phyloP scores from a whole-genome alignment of 2,797 vertebrate species.

The Siniperca scherzeri region DNA sequence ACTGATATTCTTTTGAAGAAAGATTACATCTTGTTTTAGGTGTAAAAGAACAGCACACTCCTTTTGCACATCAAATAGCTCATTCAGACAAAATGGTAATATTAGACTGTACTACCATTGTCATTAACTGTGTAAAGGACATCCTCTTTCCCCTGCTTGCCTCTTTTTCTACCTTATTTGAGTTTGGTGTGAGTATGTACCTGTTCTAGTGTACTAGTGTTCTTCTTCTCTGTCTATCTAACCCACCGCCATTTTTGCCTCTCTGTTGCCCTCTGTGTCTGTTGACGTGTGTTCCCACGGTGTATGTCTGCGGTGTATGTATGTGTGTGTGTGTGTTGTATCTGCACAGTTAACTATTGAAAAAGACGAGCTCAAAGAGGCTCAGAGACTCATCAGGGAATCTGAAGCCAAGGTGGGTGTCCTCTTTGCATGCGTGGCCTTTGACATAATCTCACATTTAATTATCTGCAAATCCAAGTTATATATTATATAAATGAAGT shows the following conservation, averaged over 20 bases:
- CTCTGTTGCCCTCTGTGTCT: conserved; percentile 69
- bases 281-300: conserved; percentile 46
- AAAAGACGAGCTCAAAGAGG: conserved; percentile 85
- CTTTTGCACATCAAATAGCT: conserved; percentile 75
- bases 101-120: conserved; percentile 51
- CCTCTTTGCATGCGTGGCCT: conserved; percentile 64
- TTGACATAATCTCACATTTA: conserved; percentile 36
- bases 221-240: conserved; percentile 67
- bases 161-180: conserved; percentile 44
- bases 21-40: conserved; percentile 79
- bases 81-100: conserved; percentile 63
- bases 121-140: conserved; percentile 59
- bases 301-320: conserved; percentile 55
- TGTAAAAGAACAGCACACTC: conserved; percentile 72
- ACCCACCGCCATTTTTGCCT: conserved; percentile 72
- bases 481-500: neutral
- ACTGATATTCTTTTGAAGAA: conserved; percentile 74
- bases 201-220: conserved; percentile 64
- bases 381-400: conserved; percentile 85
- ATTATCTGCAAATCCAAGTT: conserved; percentile 42
- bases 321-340: conserved; percentile 56
- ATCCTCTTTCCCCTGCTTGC: conserved; percentile 40
- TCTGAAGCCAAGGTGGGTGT: conserved; percentile 87
- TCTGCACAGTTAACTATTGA: conserved; percentile 87
- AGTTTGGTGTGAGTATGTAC: conserved; percentile 57